phyloP scores from a whole-genome alignment of 2,797 vertebrate species.

The Parauchenoglanis punctatus region DNA sequence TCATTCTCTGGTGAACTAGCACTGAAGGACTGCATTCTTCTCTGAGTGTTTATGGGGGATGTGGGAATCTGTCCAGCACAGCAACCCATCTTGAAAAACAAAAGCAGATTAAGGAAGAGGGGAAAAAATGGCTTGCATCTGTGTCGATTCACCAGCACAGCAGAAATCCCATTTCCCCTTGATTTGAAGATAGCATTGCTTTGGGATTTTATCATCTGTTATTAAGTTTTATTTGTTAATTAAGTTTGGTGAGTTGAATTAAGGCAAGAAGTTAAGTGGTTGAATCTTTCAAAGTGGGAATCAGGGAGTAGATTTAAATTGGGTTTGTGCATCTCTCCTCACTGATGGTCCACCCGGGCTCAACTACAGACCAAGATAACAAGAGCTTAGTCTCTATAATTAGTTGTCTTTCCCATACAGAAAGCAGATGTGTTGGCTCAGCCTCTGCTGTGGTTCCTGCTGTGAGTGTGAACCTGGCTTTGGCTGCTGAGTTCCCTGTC shows the following conservation, averaged over 20 bases:
- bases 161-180: slow-evolving; percentile 52
- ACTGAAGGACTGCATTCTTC: slow-evolving; percentile 17
- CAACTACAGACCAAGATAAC: slow-evolving; percentile 35
- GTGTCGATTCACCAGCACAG: slow-evolving; percentile 55
- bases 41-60: slow-evolving; percentile 29
- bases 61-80: slow-evolving; percentile 12
- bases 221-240: slow-evolving; percentile 45
- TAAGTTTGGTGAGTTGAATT: slow-evolving; percentile 34
- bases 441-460: slow-evolving; percentile 34
- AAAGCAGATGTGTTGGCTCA: slow-evolving; percentile 71
- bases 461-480: slow-evolving; percentile 42
- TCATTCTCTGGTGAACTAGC: slow-evolving; percentile 35
- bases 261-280: slow-evolving; percentile 27
- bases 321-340: slow-evolving; percentile 27
- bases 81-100: slow-evolving; percentile 52
- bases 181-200: slow-evolving; percentile 46
- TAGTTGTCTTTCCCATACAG: slow-evolving; percentile 57
- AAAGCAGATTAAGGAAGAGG: slow-evolving; percentile 19
- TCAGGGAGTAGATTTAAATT: slow-evolving; percentile 26
- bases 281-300: slow-evolving; percentile 26
- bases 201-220: slow-evolving; percentile 24
- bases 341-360: slow-evolving; percentile 27
- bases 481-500: slow-evolving; percentile 37
- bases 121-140: slow-evolving; percentile 59
- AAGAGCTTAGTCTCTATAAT: slow-evolving; percentile 25